Evolutionary conservation across 2,113 vertebrate genomes (phyloP).

Genomic region (Elachura formosa): DNA sequence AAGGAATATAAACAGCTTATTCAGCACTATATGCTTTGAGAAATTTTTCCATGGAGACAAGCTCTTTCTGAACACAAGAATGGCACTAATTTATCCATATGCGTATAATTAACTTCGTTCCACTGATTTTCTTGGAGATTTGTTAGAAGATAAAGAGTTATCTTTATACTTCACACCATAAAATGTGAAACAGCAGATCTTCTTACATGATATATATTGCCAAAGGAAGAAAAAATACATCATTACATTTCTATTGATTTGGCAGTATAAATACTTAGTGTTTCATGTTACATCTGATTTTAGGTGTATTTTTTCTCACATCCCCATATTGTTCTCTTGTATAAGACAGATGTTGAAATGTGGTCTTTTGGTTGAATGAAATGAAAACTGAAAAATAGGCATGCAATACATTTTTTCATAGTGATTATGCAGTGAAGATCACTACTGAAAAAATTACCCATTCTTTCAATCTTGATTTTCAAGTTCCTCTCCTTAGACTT

Average conservation of each 20-base stretch:
- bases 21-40: neutral
- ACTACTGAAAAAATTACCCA: neutral
- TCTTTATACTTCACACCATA: neutral
- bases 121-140: neutral
- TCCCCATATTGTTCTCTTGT: neutral
- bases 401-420: neutral
- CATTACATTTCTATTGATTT: neutral
- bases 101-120: neutral
- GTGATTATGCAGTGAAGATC: neutral
- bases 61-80: neutral
- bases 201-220: neutral
- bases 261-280: neutral
- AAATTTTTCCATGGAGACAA: neutral
- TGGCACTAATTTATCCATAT: neutral
- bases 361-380: neutral
- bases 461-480: neutral
- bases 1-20: constrained; percentile 9
- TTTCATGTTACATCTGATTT: neutral
- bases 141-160: neutral
- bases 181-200: neutral
- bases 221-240: neutral
- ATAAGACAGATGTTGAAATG: neutral
- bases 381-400: neutral
- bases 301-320: neutral
- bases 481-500: neutral